phyloP scores from a whole-genome alignment of 2,797 vertebrate genomes.

The Myotis vivesi region DNA sequence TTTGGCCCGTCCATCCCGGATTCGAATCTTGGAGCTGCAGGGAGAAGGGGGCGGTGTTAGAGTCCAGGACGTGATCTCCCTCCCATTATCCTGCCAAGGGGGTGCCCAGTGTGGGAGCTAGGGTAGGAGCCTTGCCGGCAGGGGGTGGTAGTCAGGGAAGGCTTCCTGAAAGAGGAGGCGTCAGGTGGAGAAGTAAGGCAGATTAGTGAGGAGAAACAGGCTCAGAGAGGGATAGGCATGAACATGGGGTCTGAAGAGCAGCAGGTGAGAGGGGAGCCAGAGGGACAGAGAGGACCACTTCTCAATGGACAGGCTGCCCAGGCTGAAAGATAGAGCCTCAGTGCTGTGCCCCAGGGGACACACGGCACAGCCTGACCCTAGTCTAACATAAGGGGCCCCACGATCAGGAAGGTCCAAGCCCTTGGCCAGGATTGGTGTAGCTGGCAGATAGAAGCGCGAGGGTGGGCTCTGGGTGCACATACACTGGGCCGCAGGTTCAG shows the following conservation, averaged over 20 bases:
- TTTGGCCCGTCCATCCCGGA: conserved; percentile 95
- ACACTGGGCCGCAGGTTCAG: not conserved
- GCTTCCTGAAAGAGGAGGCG: not conserved
- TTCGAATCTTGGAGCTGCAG: conserved; percentile 95
- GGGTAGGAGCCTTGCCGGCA: no score
- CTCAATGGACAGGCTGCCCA: rapidly evolving
- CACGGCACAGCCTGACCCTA: rapidly evolving
- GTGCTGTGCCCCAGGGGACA: not conserved
- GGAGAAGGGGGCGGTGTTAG: not conserved
- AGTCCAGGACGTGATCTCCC: rapidly evolving
- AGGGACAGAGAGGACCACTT: not conserved
- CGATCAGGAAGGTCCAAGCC: not conserved
- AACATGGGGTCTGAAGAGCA: not conserved
- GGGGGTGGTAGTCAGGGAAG: not conserved
- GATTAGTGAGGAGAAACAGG: not conserved
- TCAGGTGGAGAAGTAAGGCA: not conserved
- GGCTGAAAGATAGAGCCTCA: not conserved
- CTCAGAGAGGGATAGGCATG: not conserved
- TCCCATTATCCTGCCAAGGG: not conserved
- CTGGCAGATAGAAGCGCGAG: rapidly evolving
- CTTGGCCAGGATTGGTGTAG: not conserved
- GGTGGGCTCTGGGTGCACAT: no score
- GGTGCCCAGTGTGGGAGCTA: not conserved
- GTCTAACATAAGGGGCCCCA: not conserved
- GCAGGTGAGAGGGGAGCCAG: no score